phyloP scores from a whole-genome alignment of 2,113 vertebrate genomes.

The Hystrix cristata region DNA sequence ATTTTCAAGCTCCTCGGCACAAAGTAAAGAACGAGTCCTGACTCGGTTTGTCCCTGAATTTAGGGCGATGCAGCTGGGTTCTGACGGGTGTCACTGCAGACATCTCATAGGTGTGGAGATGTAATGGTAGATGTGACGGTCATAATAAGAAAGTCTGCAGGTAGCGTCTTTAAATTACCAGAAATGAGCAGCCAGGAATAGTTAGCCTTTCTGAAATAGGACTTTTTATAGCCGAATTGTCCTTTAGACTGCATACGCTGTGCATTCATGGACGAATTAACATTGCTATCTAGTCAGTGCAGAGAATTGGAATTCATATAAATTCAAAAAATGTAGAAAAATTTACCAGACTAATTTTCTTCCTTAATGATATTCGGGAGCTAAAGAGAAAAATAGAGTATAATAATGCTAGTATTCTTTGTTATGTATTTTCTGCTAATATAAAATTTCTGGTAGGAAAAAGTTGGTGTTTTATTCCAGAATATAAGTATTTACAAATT shows the following conservation, averaged over 20 bases:
- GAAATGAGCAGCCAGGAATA: conserved; percentile 68
- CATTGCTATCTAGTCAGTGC: conserved; percentile 23
- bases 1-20: neutral
- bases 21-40: neutral
- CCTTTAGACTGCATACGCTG: conserved; percentile 10
- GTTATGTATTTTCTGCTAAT: neutral
- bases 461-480: neutral
- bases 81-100: neutral
- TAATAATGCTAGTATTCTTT: neutral
- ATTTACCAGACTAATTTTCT: conserved; percentile 54
- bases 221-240: conserved; percentile 67
- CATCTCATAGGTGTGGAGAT: neutral
- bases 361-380: conserved; percentile 42
- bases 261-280: conserved; percentile 36
- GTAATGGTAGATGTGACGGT: conserved; percentile 45
- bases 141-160: conserved; percentile 60
- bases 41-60: neutral
- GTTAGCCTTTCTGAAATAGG: conserved; percentile 60
- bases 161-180: conserved; percentile 69
- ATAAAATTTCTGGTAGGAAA: neutral
- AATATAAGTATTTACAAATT: neutral
- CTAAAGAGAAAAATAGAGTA: neutral
- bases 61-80: neutral
- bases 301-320: conserved; percentile 53
- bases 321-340: conserved; percentile 68